Base-by-base conservation (phyloP, 2,113 vertebrate genomes). In the Alethe castanea region DNA sequence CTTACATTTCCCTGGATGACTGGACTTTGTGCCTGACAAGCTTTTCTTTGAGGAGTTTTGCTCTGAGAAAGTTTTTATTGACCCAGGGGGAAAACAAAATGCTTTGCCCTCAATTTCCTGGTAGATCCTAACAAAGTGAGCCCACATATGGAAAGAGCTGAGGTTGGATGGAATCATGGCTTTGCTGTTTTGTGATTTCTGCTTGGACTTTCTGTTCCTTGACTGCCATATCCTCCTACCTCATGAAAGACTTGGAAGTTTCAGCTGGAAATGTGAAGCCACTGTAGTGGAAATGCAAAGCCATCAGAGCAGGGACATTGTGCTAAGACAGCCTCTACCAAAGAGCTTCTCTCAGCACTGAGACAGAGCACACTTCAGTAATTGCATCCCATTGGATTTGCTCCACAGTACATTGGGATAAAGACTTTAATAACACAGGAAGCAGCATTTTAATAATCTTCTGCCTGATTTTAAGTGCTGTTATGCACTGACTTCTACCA, bases 381-480 rank as follows among this genome's bases (percentile, higher is more conserved):
- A 76, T 9, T 67, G 62, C 31, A 72, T 67, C 44, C 17, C 53
- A 29, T 33, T n/a, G 24, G 48, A 76, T 77, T 77, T 92, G 47
- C 60, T 90, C 48, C 26, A 40, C n/a, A 28, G 16, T n/a, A 36
- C 33, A 22, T 12, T 40, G 17, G 48, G 48, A 78, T 60, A 60
- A 57, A 87, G 81, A 64, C 56, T 78, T 80, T 38, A 84, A 28
- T 61, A 73, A 36, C 57, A 67, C 25, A 61, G 5, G 25, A 67
- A 53, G 16, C 24, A 52, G 38, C 40, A n/a, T 53, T 70, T 92
- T 92, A 88, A 87, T 67, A 60, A 77, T 48, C 35, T 90, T 96
- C 83, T 81, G 38, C 77, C 50, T 40, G 50, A 85, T 47, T 94
- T 96, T 87, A 78, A 88, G 74, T 95, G 84, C 79, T 87, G 25